A percentile compares a stretch with the other conserved stretches of the same genome.
Evolutionary conservation across 2,888 invertebrate species (phyloP).

Genomic region (Hemicrepidius hirtus): DNA sequence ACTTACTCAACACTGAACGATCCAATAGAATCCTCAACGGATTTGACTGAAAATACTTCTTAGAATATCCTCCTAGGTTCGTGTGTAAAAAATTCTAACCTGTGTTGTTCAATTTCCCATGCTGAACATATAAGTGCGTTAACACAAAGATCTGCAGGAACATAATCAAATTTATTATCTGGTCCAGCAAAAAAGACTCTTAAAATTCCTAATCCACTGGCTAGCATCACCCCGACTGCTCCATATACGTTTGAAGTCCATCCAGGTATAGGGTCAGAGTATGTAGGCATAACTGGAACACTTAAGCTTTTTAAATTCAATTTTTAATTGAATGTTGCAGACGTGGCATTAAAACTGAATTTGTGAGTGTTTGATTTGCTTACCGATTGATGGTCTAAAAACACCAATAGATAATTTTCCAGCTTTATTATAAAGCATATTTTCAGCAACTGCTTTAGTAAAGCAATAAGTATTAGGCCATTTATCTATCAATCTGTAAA

Average conservation of each 20-base stretch:
- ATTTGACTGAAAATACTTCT: too few relatives aligned
- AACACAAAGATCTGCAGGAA: constrained; percentile 69
- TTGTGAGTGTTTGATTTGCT: too few relatives aligned
- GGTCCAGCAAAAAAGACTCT: constrained; percentile 63
- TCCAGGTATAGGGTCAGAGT: constrained; percentile 73
- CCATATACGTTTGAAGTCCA: constrained; percentile 82
- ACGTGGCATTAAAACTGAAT: too few relatives aligned
- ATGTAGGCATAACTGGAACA: constrained; percentile 69
- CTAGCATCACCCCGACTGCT: constrained; percentile 68
- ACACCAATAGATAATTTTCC: constrained; percentile 76
- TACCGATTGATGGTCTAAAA: constrained; percentile 79
- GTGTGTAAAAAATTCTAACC: constrained; percentile 54
- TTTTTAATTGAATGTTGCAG: too few relatives aligned
- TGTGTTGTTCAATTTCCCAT: constrained; percentile 64
- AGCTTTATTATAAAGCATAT: constrained; percentile 74
- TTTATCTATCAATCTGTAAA: constrained; percentile 65
- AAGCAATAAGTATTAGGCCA: constrained; percentile 82
- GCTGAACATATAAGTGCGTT: constrained; percentile 69
- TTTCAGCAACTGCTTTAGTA: constrained; percentile 81
- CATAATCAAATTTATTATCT: constrained; percentile 64
- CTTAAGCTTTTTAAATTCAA: too few relatives aligned
- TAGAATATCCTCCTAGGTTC: too few relatives aligned
- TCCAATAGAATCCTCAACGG: too few relatives aligned
- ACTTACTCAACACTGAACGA: too few relatives aligned
- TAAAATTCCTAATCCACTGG: constrained; percentile 76